phyloP scores from a whole-genome alignment of 2,797 vertebrate genomes.

The Phalloptychus januarius region DNA sequence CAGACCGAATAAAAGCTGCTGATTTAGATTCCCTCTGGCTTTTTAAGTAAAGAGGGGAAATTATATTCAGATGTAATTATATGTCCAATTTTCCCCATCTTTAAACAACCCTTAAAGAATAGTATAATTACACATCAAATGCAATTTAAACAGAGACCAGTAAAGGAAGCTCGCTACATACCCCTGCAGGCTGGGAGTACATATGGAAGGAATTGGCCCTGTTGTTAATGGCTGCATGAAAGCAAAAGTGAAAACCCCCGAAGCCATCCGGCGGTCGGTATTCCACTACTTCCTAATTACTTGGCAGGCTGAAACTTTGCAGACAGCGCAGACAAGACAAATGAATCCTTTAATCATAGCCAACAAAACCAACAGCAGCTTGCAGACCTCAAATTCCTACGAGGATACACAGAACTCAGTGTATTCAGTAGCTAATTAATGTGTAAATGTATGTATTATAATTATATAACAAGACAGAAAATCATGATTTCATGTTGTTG shows the following conservation, averaged over 20 bases:
- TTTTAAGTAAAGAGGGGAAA: constrained; percentile 3
- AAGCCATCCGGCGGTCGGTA: constrained; percentile 35
- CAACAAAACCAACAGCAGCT: constrained; percentile 39
- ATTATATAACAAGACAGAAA: background rate
- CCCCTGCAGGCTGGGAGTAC: constrained; percentile 40
- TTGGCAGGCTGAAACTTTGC: constrained; percentile 62
- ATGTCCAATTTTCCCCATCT: constrained; percentile 23
- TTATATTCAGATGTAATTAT: constrained; percentile 32
- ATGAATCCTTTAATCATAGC: constrained; percentile 63
- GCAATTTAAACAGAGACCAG: constrained; percentile 38
- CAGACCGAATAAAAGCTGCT: constrained; percentile 12
- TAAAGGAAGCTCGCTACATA: constrained; percentile 38
- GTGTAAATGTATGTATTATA: background rate
- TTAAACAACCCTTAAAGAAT: constrained; percentile 40
- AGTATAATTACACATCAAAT: constrained; percentile 50
- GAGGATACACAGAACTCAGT: background rate
- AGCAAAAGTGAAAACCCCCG: constrained; percentile 49
- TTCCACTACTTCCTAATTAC: constrained; percentile 61
- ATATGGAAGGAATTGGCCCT: constrained; percentile 63
- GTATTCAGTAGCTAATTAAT: background rate
- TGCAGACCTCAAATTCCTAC: background rate
- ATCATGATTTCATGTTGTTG: background rate
- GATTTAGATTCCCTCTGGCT: constrained; percentile 1
- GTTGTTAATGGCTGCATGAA: constrained; percentile 61
- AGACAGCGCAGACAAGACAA: constrained; percentile 56